A percentile compares a stretch with the other conserved stretches of the same genome.
These are phyloP conservation scores for Hyla sarda DNA, from an alignment of 2,113 vertebrate species.

Conservation along the genomic window DNA sequence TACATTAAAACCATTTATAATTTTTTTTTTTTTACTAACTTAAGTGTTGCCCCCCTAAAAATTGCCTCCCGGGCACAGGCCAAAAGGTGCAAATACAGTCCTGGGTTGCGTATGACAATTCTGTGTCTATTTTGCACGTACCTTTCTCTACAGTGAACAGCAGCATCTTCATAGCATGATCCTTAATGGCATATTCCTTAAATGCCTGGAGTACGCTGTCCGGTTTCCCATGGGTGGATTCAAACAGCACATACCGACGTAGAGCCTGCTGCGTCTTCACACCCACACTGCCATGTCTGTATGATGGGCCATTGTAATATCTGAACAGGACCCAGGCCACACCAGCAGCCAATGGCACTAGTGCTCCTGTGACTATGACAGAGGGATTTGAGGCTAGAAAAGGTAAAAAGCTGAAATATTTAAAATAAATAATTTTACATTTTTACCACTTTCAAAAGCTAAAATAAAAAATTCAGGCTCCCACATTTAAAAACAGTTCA, in stretches of 20 bases:
- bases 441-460: too few species aligned
- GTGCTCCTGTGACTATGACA: conserved; percentile 54
- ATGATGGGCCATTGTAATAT: background rate
- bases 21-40: too few species aligned
- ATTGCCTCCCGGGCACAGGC: too few species aligned
- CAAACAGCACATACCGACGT: conserved; percentile 70
- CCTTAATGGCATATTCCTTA: conserved; percentile 63
- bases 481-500: too few species aligned
- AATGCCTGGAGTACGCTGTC: conserved; percentile 73
- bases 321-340: conserved; percentile 25
- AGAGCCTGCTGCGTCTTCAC: conserved; percentile 60
- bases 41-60: too few species aligned
- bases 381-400: conserved; percentile 63
- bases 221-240: conserved; percentile 72
- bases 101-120: too few species aligned
- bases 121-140: background rate
- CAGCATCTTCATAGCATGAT: background rate
- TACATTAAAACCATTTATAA: too few species aligned
- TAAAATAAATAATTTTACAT: background rate
- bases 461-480: too few species aligned
- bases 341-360: conserved; percentile 41
- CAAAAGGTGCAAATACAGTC: too few species aligned
- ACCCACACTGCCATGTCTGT: background rate
- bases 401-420: conserved; percentile 4
- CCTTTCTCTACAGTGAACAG: conserved; percentile 38